Evolutionary conservation across 2,797 vertebrate species (phyloP), one percentile per base, ranked within the genome.

Genomic region (Coracias cyanogaster): DNA sequence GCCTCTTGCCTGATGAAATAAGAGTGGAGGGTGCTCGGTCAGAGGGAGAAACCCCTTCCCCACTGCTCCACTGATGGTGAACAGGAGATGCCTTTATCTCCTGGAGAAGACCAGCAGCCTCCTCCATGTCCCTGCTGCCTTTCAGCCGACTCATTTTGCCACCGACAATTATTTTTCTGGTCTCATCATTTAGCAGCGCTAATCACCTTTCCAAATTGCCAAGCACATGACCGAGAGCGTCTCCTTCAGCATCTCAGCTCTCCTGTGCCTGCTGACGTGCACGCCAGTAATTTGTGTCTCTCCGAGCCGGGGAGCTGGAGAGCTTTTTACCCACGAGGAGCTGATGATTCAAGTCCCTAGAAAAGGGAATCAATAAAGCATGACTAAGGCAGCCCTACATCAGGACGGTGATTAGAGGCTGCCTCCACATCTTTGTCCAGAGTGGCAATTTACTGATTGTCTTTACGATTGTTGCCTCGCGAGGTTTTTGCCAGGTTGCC

Each of bases 311-410:
- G 90, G 77, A 90, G 90, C 92, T 74, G 88, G 91, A 95, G 93
- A 92, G 89, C 89, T 70, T 74, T 94, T 43, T 94, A 91, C 93
- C 95, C 78, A 17, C 5, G 16, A 96, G 89, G 76, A 96, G 86
- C 72, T 76, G 95, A 96, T 97, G 96, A 96, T 84, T 96, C 95
- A 96, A 43, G 3, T 67, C 79, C 65, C 49, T 19, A 77, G 93
- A 83, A 48, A 64, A 85, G 62, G n/a, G 90, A 96, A 94, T 97
- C 91, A 82, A 94, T 94, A 96, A 82, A 83, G 86, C 62, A 90
- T 90, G 93, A 96, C 93, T 94, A 95, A 96, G 88, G 81, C 60
- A 82, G 87, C 85, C 62, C 89, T 79, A 31, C 85, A 95, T 78
- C 48, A 65, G 84, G 87, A 15, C 16, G 33, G 66, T 77, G 91